Base-by-base conservation (phyloP, 2,113 vertebrate genomes). In the Coregonus clupeaformis region DNA sequence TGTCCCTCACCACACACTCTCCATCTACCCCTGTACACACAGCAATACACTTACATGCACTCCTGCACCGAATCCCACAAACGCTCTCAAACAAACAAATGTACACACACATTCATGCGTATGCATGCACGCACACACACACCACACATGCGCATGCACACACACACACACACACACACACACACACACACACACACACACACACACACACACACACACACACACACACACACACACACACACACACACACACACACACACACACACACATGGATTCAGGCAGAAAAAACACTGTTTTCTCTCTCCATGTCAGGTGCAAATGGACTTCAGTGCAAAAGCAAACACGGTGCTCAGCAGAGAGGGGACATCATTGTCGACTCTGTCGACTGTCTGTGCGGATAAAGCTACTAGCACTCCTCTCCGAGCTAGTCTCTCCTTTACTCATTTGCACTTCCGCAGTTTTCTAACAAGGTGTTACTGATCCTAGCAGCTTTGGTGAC, bases 371-470 rank as follows among this genome's bases (percentile, higher is more conserved):
- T 73, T 84, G 77, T 88, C 75, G 52, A 77, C 75, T 80, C 81
- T 73, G 82, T 87, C 85, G 78, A 36, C 82, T 74, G 82, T 87
- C 85, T 79, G 32, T 73, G 80, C 73, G 78, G 79, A 87, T 84
- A 75, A 85, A 84, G 80, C 74, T 79, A 80, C 84, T 81, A 76
- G 87, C 80, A 68, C 80, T 87, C 79, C 69, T 68, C 72, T 63
- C 20, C 75, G 36, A 80, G 42, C 76, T 79, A 6, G 63, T 67
- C 72, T 77, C 71, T 78, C 66, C 79, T 75, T 7, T 72, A 85
- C 87, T 91, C 85, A 91, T 93, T 92, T 89, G 88, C 90, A 92
- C 88, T 83, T 88, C 72, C 67, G 3, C 85, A 7, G 83, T 70
- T 75, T 77, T 77, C 85, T 85, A 84, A 82, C 71, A 84, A 83